phyloP scores from a whole-genome alignment of 1,140 invertebrate species.

The Drosophila baimaii region DNA sequence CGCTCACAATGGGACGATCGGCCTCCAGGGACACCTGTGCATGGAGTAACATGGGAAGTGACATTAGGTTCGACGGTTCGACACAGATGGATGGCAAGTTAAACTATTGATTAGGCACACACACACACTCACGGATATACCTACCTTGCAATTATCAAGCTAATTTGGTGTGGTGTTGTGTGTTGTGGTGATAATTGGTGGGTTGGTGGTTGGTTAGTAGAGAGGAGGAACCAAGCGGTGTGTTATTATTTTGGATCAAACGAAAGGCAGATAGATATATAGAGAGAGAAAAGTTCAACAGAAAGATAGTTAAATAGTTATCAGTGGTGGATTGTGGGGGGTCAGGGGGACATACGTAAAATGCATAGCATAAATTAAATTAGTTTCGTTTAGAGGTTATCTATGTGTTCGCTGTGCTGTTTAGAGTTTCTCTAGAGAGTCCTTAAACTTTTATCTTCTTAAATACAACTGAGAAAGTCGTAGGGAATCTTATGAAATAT shows the following conservation, averaged over 20 bases:
- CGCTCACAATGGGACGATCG: slow-evolving; percentile 83
- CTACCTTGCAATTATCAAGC: slow-evolving; percentile 77
- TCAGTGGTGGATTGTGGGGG: slow-evolving; percentile 26
- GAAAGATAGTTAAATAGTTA: slow-evolving; percentile 60
- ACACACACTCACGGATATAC: too few species aligned
- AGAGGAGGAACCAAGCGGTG: slow-evolving; percentile 35
- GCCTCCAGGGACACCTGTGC: slow-evolving; percentile 84
- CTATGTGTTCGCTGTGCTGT: slow-evolving; percentile 1
- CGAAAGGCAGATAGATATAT: slow-evolving; percentile 41
- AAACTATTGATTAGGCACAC: slow-evolving; percentile 8
- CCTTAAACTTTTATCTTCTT: neutral
- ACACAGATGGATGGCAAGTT: neutral
- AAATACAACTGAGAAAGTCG: too few species aligned
- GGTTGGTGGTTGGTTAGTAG: slow-evolving; percentile 42
- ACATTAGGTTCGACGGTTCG: slow-evolving; percentile 9
- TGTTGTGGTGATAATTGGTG: slow-evolving; percentile 41
- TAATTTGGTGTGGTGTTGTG: slow-evolving; percentile 55
- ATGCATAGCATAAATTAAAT: neutral
- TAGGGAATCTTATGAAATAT: neutral
- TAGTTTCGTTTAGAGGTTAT: neutral
- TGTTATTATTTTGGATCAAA: slow-evolving; percentile 48
- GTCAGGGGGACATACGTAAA: slow-evolving; percentile 5
- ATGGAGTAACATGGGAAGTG: slow-evolving; percentile 33
- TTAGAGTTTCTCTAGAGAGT: too few species aligned
- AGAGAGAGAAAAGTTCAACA: slow-evolving; percentile 55